These are phyloP conservation scores for Hemicrepidius hirtus DNA, from an alignment of 2,888 invertebrate genomes.

Conservation along the genomic window DNA sequence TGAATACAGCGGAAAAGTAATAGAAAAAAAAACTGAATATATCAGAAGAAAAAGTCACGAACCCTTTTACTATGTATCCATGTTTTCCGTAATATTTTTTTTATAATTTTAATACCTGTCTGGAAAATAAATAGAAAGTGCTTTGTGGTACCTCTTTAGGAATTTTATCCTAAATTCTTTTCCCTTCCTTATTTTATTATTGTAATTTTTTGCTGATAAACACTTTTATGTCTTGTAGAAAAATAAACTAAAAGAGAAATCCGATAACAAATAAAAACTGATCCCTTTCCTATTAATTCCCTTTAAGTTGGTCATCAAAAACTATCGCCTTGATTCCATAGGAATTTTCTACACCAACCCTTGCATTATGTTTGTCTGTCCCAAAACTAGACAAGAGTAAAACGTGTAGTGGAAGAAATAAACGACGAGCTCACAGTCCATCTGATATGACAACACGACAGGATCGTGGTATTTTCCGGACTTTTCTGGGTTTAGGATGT, in stretches of 20 bases:
- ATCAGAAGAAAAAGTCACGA: constrained; percentile 18
- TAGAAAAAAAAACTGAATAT: constrained; percentile 6
- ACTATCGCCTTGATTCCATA: no score
- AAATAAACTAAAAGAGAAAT: no score
- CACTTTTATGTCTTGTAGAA: no score
- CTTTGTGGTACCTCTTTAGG: no score
- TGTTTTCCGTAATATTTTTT: no score
- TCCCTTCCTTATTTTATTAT: no score
- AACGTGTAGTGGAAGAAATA: constrained; percentile 35
- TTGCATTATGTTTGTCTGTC: constrained; percentile 11
- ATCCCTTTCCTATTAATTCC: background rate
- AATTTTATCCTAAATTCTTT: no score
- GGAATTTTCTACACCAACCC: background rate
- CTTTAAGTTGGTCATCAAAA: no score
- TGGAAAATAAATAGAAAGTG: no score
- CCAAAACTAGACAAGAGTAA: constrained; percentile 26
- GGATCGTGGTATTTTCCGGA: constrained; percentile 42
- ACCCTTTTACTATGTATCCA: background rate
- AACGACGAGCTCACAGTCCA: constrained; percentile 35
- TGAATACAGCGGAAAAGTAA: constrained; percentile 4
- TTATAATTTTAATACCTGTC: no score
- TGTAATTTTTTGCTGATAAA: no score
- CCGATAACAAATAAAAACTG: background rate
- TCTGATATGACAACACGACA: constrained; percentile 45
- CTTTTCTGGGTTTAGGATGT: constrained; percentile 40